Percentiles rank a stretch among this genome's conserved stretches.
phyloP scores from a whole-genome alignment of 2,888 invertebrate species.

The Drosophila bunnanda region DNA sequence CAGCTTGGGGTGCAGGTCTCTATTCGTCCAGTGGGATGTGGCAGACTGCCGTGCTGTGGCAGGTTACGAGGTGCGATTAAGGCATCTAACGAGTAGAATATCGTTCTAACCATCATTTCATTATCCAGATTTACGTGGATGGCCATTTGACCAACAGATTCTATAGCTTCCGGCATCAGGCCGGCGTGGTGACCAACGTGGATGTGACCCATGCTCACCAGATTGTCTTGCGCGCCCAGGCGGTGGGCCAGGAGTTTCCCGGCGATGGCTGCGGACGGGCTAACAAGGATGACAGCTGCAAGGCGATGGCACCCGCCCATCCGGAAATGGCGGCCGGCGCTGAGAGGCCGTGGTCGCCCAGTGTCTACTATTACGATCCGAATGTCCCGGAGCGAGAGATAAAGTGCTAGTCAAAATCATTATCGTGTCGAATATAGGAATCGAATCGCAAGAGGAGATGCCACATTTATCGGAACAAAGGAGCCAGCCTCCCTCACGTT shows the following conservation, averaged over 20 bases:
- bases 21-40: slow-evolving; percentile 81
- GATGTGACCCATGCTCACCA: slow-evolving; percentile 76
- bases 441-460: slow-evolving; percentile 18
- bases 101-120: background rate
- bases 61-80: slow-evolving; percentile 80
- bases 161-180: slow-evolving; percentile 74
- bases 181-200: slow-evolving; percentile 81
- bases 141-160: slow-evolving; percentile 81
- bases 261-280: slow-evolving; percentile 36
- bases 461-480: slow-evolving; percentile 26
- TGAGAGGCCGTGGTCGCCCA: slow-evolving; percentile 71
- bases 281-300: slow-evolving; percentile 10
- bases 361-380: slow-evolving; percentile 78
- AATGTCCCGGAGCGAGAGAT: slow-evolving; percentile 14
- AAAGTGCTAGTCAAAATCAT: slow-evolving; percentile 47
- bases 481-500: slow-evolving; percentile 14
- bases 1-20: slow-evolving; percentile 74
- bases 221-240: slow-evolving; percentile 78
- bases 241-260: slow-evolving; percentile 62
- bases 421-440: slow-evolving; percentile 30
- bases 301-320: slow-evolving; percentile 40
- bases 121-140: slow-evolving; percentile 81
- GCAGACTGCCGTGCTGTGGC: slow-evolving; percentile 75
- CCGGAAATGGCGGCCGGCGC: slow-evolving; percentile 59
- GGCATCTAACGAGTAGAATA: background rate